Conservation (phyloP, 2,888 invertebrate species). For the Tenthredo notha region DNA sequence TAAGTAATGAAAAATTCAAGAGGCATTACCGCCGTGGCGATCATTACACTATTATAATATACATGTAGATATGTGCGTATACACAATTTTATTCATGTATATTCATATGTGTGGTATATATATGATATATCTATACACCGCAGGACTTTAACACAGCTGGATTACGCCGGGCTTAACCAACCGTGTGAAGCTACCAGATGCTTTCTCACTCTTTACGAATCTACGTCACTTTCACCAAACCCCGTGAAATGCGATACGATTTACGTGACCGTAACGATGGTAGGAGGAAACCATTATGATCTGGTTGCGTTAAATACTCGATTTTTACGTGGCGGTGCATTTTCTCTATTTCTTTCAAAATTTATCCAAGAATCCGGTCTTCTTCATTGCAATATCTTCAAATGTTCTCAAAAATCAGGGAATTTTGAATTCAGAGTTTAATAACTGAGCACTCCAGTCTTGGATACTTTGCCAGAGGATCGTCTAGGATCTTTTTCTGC, state of each 20-base stretch:
- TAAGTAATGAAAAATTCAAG: slow-evolving; percentile 64
- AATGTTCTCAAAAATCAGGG: background rate
- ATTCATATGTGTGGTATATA: background rate
- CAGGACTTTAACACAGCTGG: slow-evolving; percentile 26
- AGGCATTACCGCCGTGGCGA: slow-evolving; percentile 3
- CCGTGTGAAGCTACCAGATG: slow-evolving; percentile 67
- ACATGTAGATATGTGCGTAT: background rate
- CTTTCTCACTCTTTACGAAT: slow-evolving; percentile 50
- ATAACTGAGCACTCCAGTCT: background rate
- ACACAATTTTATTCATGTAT: background rate
- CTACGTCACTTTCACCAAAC: slow-evolving; percentile 32
- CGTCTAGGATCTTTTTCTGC: background rate
- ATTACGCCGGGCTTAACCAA: slow-evolving; percentile 35
- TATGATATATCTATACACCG: background rate
- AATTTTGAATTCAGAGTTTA: background rate
- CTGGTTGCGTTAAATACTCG: background rate
- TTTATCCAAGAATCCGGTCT: background rate
- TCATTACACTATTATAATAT: slow-evolving; percentile 36
- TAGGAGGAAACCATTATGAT: slow-evolving; percentile 33
- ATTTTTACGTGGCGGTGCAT: background rate
- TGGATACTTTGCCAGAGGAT: background rate
- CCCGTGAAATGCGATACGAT: slow-evolving; percentile 50
- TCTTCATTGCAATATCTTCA: background rate
- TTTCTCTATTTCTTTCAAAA: background rate
- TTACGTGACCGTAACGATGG: slow-evolving; percentile 40